phyloP scores from a whole-genome alignment of 2,113 vertebrate species.

The Sturnus vulgaris region DNA sequence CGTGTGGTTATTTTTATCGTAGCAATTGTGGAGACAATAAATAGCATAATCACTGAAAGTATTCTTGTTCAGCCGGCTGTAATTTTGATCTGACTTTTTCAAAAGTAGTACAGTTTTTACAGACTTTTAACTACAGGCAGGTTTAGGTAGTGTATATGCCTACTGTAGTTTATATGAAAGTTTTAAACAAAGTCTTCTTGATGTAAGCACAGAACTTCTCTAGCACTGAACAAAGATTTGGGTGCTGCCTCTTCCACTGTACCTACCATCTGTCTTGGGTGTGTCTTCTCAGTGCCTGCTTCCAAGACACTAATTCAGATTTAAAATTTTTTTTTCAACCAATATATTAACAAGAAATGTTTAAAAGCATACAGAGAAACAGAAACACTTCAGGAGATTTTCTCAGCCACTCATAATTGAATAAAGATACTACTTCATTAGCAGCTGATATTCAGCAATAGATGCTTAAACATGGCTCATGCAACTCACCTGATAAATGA shows the following conservation, averaged over 20 bases:
- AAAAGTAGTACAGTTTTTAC: background rate
- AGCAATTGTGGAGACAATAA: background rate
- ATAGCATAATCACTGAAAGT: background rate
- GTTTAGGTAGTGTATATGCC: background rate
- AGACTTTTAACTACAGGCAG: background rate
- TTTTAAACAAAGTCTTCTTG: background rate
- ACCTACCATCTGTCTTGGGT: background rate
- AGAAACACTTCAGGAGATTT: background rate
- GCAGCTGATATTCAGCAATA: background rate
- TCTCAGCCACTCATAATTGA: background rate
- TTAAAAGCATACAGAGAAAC: background rate
- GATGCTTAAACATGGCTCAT: background rate
- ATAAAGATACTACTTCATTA: background rate
- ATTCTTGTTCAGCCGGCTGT: background rate
- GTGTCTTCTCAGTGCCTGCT: background rate
- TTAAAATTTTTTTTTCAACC: background rate
- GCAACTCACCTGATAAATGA: background rate
- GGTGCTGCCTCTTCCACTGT: background rate
- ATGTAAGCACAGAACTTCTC: background rate
- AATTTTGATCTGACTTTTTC: background rate
- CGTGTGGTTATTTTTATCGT: background rate
- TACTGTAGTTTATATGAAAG: background rate
- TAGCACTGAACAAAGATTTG: background rate
- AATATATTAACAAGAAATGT: background rate
- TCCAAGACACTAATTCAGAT: background rate